A percentile compares a stretch with the other conserved stretches of the same genome.
Conservation (phyloP, 2,888 invertebrate species). For the Drosophila demipolita region DNA sequence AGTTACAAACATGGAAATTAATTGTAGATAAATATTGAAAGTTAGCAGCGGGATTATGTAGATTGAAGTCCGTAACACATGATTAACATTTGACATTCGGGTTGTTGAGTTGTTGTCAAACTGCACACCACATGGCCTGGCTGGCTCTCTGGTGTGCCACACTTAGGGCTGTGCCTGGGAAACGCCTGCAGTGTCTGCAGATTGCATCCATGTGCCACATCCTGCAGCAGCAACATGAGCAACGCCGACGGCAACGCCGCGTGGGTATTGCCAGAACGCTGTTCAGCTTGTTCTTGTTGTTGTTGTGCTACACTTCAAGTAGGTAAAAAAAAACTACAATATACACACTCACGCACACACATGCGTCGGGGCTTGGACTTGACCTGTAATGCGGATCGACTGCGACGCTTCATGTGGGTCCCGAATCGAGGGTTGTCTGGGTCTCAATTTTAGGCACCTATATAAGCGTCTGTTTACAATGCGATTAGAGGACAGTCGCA, state of each 20-base stretch:
- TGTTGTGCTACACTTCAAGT: constrained; percentile 57
- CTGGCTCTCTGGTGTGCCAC: constrained; percentile 41
- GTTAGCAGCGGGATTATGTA: not conserved
- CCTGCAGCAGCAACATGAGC: constrained; percentile 46
- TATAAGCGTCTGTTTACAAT: constrained; percentile 79
- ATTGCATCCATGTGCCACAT: constrained; percentile 84
- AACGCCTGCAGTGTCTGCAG: constrained; percentile 75
- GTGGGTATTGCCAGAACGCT: constrained; percentile 62
- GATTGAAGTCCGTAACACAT: constrained; percentile 33
- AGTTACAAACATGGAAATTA: not conserved
- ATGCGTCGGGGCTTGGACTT: constrained; percentile 29
- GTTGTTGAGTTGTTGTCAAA: constrained; percentile 35
- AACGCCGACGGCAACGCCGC: constrained; percentile 51
- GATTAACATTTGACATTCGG: constrained; percentile 60
- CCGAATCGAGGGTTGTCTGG: constrained; percentile 19
- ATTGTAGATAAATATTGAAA: not conserved
- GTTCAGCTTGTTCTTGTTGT: not conserved
- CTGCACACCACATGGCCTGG: constrained; percentile 50
- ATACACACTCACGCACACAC: not conserved
- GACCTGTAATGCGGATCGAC: constrained; percentile 47
- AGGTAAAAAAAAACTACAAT: constrained; percentile 61
- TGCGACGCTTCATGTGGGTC: constrained; percentile 75
- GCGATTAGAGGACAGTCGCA: constrained; percentile 67
- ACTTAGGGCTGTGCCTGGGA: constrained; percentile 71
- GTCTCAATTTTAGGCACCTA: constrained; percentile 74